These are phyloP conservation scores for Bursaphelenchus mucronatus DNA, from an alignment of 1,140 invertebrate species.

Conservation along the genomic window DNA sequence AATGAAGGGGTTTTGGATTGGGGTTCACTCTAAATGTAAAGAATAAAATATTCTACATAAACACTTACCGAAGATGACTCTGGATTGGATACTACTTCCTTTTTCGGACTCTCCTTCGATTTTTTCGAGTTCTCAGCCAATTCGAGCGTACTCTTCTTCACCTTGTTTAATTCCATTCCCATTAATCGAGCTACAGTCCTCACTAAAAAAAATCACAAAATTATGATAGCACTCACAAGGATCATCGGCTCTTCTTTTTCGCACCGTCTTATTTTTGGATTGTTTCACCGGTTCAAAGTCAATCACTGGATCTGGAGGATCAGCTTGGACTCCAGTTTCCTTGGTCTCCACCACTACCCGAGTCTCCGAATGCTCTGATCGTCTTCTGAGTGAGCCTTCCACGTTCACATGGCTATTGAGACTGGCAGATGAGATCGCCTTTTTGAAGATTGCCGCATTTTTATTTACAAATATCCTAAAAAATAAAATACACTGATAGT, in stretches of 20 bases:
- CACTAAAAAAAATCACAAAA: neutral
- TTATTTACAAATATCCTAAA: too few relatives aligned
- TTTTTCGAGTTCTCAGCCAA: neutral
- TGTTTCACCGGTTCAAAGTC: neutral
- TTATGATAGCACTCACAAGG: neutral
- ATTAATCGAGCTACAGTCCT: conserved; percentile 2
- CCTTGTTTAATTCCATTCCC: neutral
- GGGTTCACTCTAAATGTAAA: too few relatives aligned
- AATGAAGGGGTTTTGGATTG: conserved; percentile 25
- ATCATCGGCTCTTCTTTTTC: conserved; percentile 18
- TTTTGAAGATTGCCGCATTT: too few relatives aligned
- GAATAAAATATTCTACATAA: neutral
- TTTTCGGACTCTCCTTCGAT: neutral
- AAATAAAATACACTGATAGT: too few relatives aligned
- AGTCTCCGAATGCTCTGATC: neutral
- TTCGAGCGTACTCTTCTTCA: neutral
- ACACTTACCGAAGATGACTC: neutral
- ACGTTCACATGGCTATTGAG: neutral
- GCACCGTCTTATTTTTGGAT: neutral
- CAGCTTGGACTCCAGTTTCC: conserved; percentile 10
- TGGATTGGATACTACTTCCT: neutral
- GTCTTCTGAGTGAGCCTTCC: neutral
- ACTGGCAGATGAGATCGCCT: neutral
- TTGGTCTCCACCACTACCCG: neutral
- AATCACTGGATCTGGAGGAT: neutral